These are phyloP conservation scores for Syngnathus scovelli DNA, from an alignment of 2,113 vertebrate species.

Conservation along the genomic window DNA sequence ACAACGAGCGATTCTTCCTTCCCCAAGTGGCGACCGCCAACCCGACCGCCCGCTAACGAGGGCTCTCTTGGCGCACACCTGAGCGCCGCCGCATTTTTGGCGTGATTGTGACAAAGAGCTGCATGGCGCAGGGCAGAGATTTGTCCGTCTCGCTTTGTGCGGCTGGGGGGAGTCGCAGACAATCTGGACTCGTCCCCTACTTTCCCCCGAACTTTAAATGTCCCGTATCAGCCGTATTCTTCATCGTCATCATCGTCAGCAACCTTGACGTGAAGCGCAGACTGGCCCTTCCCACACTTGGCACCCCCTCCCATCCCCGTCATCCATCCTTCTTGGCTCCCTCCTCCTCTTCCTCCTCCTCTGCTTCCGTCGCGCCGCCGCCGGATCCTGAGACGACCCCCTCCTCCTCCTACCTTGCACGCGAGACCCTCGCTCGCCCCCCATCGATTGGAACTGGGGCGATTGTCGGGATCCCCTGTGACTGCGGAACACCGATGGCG, in stretches of 20 bases:
- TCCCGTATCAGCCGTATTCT: conserved; percentile 35
- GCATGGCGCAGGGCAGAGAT: background rate
- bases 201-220: conserved; percentile 46
- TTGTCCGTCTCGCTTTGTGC: background rate
- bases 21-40: conserved; percentile 16
- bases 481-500: conserved; percentile 66
- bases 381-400: conserved; percentile 47
- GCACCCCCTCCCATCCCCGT: background rate
- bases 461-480: conserved; percentile 50
- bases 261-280: conserved; percentile 13
- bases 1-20: conserved; percentile 54
- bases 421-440: conserved; percentile 61
- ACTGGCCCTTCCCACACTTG: background rate
- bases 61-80: conserved; percentile 30
- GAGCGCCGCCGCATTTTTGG: conserved; percentile 27
- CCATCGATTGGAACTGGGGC: conserved; percentile 49
- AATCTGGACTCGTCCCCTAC: conserved; percentile 57
- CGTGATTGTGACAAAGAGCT: conserved; percentile 33
- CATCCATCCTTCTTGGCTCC: background rate
- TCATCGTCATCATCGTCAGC: conserved; percentile 9
- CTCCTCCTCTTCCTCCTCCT: background rate
- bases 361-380: background rate
- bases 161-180: conserved; percentile 5
- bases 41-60: conserved; percentile 9
- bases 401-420: conserved; percentile 6